Conservation (phyloP, 2,797 vertebrate species). For the Pseudomugil tenellus region DNA sequence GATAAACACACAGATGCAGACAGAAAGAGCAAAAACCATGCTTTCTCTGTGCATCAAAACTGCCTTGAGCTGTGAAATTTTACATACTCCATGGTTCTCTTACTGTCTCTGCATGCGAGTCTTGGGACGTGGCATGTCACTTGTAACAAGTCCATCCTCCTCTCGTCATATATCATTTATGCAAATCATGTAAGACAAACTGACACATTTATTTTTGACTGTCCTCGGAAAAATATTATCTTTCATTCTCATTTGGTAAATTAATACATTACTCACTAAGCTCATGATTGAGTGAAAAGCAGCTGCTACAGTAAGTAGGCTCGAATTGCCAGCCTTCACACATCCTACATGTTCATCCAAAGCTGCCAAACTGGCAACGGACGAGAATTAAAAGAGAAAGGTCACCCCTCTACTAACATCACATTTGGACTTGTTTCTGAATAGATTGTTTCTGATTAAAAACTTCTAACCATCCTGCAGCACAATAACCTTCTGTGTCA, state of each 20-base stretch:
- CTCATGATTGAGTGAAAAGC: slow-evolving; percentile 48
- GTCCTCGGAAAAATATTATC: slow-evolving; percentile 37
- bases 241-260: slow-evolving; percentile 36
- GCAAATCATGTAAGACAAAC: slow-evolving; percentile 35
- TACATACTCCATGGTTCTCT: background rate
- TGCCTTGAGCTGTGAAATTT: slow-evolving; percentile 4
- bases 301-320: slow-evolving; percentile 44
- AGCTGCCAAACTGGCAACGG: slow-evolving; percentile 27
- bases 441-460: slow-evolving; percentile 30
- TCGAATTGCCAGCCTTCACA: slow-evolving; percentile 38
- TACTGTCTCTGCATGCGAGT: background rate
- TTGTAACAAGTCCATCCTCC: slow-evolving; percentile 23
- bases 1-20: slow-evolving; percentile 1
- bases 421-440: background rate
- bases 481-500: slow-evolving; percentile 8
- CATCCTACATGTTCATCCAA: slow-evolving; percentile 29
- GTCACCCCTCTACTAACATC: slow-evolving; percentile 6
- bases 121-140: slow-evolving; percentile 5
- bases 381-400: slow-evolving; percentile 7
- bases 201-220: slow-evolving; percentile 53
- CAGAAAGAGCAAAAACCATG: background rate
- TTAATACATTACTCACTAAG: slow-evolving; percentile 52
- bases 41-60: background rate
- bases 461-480: slow-evolving; percentile 7
- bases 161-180: slow-evolving; percentile 25